Percentiles rank a stretch among this genome's conserved stretches.
Conservation (phyloP, 2,888 invertebrate species). For the Folsomia manolachei region DNA sequence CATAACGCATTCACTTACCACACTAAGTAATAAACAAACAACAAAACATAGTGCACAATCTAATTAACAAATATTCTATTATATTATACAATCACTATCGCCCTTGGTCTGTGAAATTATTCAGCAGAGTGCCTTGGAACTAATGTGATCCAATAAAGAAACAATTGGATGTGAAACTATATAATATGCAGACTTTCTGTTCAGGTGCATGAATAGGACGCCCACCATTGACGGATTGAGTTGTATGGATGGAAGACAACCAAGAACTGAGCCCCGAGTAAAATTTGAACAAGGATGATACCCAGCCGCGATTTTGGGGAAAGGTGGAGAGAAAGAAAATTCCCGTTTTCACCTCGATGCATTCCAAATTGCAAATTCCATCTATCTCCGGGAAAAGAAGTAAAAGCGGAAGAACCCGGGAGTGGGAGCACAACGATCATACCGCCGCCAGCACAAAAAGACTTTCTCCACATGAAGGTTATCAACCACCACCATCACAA, state of each 20-base stretch:
- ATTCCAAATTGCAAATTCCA: constrained; percentile 25
- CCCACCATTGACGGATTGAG: neutral
- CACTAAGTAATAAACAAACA: too few relatives aligned
- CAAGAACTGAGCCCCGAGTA: constrained; percentile 8
- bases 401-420: neutral
- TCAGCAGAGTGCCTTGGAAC: too few relatives aligned
- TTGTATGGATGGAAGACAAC: constrained; percentile 13
- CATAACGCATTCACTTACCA: too few relatives aligned
- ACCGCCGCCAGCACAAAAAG: neutral
- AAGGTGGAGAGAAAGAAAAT: constrained; percentile 2
- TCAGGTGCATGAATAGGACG: too few relatives aligned
- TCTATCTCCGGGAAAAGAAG: constrained; percentile 15
- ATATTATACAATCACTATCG: too few relatives aligned
- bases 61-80: too few relatives aligned
- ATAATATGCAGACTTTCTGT: too few relatives aligned
- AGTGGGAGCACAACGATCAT: neutral
- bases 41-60: too few relatives aligned
- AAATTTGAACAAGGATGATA: neutral
- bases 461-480: neutral
- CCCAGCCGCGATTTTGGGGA: neutral
- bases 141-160: too few relatives aligned
- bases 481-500: neutral
- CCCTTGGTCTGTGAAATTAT: too few relatives aligned
- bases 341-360: constrained; percentile 15
- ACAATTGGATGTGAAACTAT: too few relatives aligned